Conservation (phyloP, 2,113 vertebrate species). For the Meriones unguiculatus region DNA sequence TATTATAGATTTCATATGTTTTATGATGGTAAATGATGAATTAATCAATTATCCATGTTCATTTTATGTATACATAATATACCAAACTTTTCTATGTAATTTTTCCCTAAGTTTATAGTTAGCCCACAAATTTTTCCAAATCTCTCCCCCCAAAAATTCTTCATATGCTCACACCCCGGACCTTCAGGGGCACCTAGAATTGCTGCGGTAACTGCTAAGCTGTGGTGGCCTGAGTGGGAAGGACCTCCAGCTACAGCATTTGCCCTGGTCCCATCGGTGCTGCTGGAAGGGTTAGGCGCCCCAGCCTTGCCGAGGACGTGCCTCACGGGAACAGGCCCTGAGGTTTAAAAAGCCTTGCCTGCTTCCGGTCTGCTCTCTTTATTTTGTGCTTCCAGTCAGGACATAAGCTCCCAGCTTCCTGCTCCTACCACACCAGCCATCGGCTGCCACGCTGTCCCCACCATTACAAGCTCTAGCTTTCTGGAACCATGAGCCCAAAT, state of each 20-base stretch:
- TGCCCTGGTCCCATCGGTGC: background rate
- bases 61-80: background rate
- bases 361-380: background rate
- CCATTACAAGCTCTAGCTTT: background rate
- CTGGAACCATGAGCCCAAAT: background rate
- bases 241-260: background rate
- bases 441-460: background rate
- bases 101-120: background rate
- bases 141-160: background rate
- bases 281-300: background rate
- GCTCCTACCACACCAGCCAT: background rate
- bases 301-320: background rate
- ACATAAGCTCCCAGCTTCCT: background rate
- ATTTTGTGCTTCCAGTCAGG: background rate
- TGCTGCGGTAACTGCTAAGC: background rate
- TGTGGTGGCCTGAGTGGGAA: background rate
- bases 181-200: background rate
- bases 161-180: background rate
- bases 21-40: background rate
- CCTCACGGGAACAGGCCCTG: background rate
- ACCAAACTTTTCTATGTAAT: background rate
- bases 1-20: background rate
- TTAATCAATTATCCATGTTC: background rate
- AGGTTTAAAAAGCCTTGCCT: background rate
- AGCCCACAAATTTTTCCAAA: background rate